Base-by-base conservation (phyloP, 2,888 invertebrate species). In the Caenorhabditis uteleia region DNA sequence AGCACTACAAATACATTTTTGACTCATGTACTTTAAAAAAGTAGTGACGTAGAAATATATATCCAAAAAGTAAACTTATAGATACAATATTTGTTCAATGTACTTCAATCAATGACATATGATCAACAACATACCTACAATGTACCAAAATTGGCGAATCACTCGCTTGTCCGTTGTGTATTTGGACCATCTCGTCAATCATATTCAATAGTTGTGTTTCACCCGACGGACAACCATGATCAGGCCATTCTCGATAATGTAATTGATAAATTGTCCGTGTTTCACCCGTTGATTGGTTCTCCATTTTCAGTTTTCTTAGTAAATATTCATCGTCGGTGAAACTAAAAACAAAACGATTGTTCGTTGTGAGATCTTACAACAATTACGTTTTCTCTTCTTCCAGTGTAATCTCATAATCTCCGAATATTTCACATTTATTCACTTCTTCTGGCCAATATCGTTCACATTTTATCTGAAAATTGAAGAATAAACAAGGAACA, bases 171-270 rank as follows among this genome's bases (percentile, higher is more conserved):
- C 49, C 36, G 23, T 53, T 44, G 21, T 70, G 70, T 10, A 74
- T 14, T 29, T 57, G 54, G 21, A 68, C 58, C 77, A 79, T 77
- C n/a, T 59, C 39, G n/a, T 77, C 75, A 34, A 80, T 70, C 70
- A 77, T 75, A 31, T 71, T 69, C 40, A 78, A 56, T 20, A 80
- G 54, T 26, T 78, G 75, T n/a, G 62, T 55, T 26, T 71, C 72
- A 1, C 77, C 75, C 8, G 73, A 51, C 2, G 79, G 79, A 53
- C 77, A 78, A 0, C 77, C 76, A 56, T 78, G 78, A 59, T 77
- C 79, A n/a, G 79, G 78, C 79, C 79, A 80, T 55, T 80, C 79
- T 16, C 77, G 62, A 51, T 79, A 80, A 59, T 80, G 77, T 20
- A 80, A 49, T 44, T 80, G 80, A 44, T 70, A 48, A 18, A 79